Conservation (phyloP, 2,113 vertebrate genomes). For the Chaenocephalus aceratus region DNA sequence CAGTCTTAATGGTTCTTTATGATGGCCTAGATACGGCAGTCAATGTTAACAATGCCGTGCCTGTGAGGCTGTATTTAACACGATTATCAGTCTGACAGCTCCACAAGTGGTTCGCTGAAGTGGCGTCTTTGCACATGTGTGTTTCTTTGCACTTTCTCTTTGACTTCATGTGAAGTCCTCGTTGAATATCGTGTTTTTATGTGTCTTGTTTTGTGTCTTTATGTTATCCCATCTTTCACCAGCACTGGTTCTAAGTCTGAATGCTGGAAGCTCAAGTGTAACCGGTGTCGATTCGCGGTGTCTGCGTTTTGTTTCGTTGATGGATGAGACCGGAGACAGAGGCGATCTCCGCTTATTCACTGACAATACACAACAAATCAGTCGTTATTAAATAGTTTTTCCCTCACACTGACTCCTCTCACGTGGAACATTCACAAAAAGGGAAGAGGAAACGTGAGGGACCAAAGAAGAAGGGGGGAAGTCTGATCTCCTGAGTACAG, state of each 20-base stretch:
- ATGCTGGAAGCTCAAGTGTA: conserved; percentile 13
- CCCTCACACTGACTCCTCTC: too few species aligned
- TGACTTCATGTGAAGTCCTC: background rate
- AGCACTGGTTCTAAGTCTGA: conserved; percentile 7
- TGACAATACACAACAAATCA: too few species aligned
- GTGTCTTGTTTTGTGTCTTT: background rate
- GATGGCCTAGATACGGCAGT: conserved; percentile 63
- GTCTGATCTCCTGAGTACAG: too few species aligned
- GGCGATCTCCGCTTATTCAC: too few species aligned
- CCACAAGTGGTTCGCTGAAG: conserved; percentile 49
- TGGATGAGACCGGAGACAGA: too few species aligned
- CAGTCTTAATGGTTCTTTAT: conserved; percentile 62
- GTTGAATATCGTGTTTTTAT: background rate
- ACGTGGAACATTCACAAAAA: too few species aligned
- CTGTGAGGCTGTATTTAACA: conserved; percentile 59
- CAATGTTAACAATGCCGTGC: conserved; percentile 13
- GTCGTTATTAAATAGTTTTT: too few species aligned
- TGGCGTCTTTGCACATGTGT: background rate
- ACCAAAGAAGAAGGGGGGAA: too few species aligned
- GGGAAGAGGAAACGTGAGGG: too few species aligned
- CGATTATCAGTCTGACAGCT: conserved; percentile 36
- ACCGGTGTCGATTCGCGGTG: too few species aligned
- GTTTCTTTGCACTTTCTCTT: background rate
- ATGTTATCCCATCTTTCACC: background rate
- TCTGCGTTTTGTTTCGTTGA: too few species aligned